phyloP scores from a whole-genome alignment of 2,888 invertebrate species.

The Celastrina argiolus region DNA sequence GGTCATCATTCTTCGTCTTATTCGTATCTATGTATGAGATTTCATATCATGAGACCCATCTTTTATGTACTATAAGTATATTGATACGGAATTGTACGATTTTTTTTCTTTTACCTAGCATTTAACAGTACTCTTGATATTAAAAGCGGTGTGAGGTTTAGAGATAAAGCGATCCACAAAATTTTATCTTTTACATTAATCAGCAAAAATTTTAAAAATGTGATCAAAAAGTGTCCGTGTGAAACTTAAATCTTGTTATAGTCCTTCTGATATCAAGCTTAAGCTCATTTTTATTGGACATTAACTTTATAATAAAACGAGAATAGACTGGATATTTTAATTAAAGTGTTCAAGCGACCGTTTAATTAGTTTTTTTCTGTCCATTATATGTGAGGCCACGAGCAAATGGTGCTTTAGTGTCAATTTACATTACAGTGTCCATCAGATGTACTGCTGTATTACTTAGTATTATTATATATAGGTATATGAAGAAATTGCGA shows the following conservation, averaged over 20 bases:
- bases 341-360: constrained; percentile 19
- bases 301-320: constrained; percentile 18
- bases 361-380: constrained; percentile 18
- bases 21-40: too few relatives aligned
- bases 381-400: neutral
- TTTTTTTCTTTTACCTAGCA: neutral
- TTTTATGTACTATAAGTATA: too few relatives aligned
- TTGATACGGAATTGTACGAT: too few relatives aligned
- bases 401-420: constrained; percentile 7
- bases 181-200: constrained; percentile 8
- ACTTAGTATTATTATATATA: neutral
- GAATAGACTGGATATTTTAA: constrained; percentile 19
- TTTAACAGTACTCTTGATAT: neutral
- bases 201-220: neutral
- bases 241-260: neutral
- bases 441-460: neutral
- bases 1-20: too few relatives aligned
- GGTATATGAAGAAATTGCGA: too few relatives aligned
- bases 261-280: neutral
- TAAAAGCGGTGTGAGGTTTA: neutral
- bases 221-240: neutral
- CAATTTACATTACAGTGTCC: neutral
- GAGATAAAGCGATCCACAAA: constrained; percentile 4
- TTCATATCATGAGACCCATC: too few relatives aligned
- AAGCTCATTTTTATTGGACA: constrained; percentile 18